A percentile compares a stretch with the other conserved stretches of the same genome.
phyloP scores from a whole-genome alignment of 1,140 invertebrate species.

The Lethocerus indicus region DNA sequence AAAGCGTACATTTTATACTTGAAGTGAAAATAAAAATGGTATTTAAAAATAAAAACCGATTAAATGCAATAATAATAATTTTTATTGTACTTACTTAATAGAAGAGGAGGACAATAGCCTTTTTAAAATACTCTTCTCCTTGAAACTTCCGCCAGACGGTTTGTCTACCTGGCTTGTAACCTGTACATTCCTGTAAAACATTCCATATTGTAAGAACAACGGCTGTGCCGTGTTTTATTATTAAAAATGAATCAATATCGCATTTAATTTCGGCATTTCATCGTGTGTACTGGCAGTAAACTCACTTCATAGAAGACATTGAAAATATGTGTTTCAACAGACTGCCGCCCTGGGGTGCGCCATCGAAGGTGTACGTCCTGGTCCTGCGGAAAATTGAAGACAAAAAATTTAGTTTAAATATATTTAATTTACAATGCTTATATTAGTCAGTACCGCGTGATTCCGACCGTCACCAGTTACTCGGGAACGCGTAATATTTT shows the following conservation, averaged over 20 bases:
- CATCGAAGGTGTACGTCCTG: slow-evolving; percentile 16
- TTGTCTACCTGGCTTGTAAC: background rate
- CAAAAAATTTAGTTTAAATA: slow-evolving; percentile 5
- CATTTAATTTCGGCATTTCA: background rate
- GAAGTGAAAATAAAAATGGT: too few species aligned
- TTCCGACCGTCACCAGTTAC: too few species aligned
- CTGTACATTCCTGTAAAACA: slow-evolving; percentile 9
- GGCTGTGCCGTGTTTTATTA: too few species aligned
- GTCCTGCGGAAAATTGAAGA: slow-evolving; percentile 7
- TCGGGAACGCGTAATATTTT: too few species aligned
- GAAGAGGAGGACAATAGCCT: slow-evolving; percentile 19
- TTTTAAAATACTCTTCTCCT: slow-evolving; percentile 16
- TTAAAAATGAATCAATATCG: background rate
- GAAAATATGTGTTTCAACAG: slow-evolving; percentile 12
- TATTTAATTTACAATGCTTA: background rate
- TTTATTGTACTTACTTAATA: slow-evolving; percentile 18
- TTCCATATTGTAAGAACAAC: too few species aligned
- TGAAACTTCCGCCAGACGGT: slow-evolving; percentile 2
- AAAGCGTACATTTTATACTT: too few species aligned
- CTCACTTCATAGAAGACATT: slow-evolving; percentile 10
- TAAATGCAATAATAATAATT: too few species aligned
- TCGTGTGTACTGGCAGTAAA: too few species aligned
- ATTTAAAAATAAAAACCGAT: too few species aligned
- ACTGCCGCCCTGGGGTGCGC: slow-evolving; percentile 9
- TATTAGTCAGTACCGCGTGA: too few species aligned